A percentile compares a stretch with the other conserved stretches of the same genome.
phyloP scores from a whole-genome alignment of 2,888 invertebrate genomes.

The Clivina fossor region DNA sequence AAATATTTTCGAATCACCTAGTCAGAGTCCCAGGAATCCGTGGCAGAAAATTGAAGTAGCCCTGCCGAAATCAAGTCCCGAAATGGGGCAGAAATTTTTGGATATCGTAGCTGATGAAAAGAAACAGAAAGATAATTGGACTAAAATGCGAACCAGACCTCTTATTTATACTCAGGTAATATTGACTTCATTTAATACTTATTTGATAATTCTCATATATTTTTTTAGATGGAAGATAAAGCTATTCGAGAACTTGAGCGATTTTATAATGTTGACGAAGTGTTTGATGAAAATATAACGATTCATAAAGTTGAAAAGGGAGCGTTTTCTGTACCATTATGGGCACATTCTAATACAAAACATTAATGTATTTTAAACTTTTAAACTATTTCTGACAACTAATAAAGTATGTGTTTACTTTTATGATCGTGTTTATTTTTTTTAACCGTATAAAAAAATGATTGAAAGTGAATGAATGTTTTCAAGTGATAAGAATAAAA shows the following conservation, averaged over 20 bases:
- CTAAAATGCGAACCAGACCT: slow-evolving; percentile 72
- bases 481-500: too few species aligned
- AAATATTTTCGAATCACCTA: slow-evolving; percentile 52
- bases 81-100: slow-evolving; percentile 51
- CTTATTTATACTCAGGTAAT: slow-evolving; percentile 73
- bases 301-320: slow-evolving; percentile 65
- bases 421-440: too few species aligned
- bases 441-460: too few species aligned
- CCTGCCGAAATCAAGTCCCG: slow-evolving; percentile 39
- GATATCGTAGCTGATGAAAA: slow-evolving; percentile 73
- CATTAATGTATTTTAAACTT: slow-evolving; percentile 7
- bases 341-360: slow-evolving; percentile 51
- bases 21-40: slow-evolving; percentile 51
- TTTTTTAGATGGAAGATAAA: slow-evolving; percentile 75
- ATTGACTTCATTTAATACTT: slow-evolving; percentile 8
- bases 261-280: slow-evolving; percentile 72
- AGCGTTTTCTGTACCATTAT: slow-evolving; percentile 61
- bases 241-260: slow-evolving; percentile 77
- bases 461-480: too few species aligned
- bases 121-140: slow-evolving; percentile 70
- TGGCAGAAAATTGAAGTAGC: slow-evolving; percentile 57
- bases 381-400: too few species aligned
- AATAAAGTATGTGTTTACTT: too few species aligned
- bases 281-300: slow-evolving; percentile 72
- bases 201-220: slow-evolving; percentile 3